Evolutionary conservation across 2,797 vertebrate genomes (phyloP), one percentile per base, ranked within the genome.

Genomic region (Poeciliopsis presidionis): DNA sequence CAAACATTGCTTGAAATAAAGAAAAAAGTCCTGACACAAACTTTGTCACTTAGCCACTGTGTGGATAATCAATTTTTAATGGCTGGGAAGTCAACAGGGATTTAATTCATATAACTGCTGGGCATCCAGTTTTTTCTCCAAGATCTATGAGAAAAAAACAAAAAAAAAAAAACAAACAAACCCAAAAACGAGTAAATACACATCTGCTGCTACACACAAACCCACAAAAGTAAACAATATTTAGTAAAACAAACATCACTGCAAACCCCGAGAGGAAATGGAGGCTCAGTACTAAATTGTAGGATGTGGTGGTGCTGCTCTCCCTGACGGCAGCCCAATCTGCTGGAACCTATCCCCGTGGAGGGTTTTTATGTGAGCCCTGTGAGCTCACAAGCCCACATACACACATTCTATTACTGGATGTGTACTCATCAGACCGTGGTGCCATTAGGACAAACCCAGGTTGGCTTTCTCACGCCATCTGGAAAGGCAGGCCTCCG

Each of bases 211-310:
- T 81, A 86, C 86, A 79, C 71, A 72, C 85, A 81, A 80, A 78
- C 45, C 76, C 51, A 65, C 71, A 71, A 88, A 91, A 92, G 87
- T 92, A 94, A 94, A 94, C 92, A 94, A 89, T 87, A 88, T 92
- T 89, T 90, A 86, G 69, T 83, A 91, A 94, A 94, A 94, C 90
- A 94, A 95, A 95, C 90, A 90, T 78, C 81, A 77, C 78, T 51
- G 28, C 77, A 55, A 81, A 87, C 88, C 85, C 79, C 51, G 77
- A 79, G 90, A 90, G 90, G 87, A 93, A 92, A 90, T 90, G 30
- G 71, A 89, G 87, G 91, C 90, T 93, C 83, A 90, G 82, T 87
- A 89, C 84, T 94, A 90, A 92, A 93, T 92, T 91, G 90, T 91
- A 90, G 92, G 92, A 94, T 94, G 91, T 88, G 83, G 85, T 28